Evolutionary conservation across 2,113 vertebrate genomes (phyloP).

Genomic region (Athene noctua): DNA sequence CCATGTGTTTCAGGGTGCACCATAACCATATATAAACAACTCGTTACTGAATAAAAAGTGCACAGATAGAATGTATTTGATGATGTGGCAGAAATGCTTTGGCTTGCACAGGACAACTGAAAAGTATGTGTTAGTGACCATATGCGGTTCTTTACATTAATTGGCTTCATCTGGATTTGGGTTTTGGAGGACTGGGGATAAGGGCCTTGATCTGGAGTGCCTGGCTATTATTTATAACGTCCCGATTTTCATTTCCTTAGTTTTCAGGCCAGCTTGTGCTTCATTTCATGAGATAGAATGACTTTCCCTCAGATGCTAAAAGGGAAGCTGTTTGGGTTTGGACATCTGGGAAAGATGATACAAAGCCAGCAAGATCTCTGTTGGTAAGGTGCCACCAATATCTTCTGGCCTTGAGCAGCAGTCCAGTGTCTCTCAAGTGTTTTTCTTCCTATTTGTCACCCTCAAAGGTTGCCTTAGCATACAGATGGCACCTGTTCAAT

Average conservation of each 20-base stretch:
- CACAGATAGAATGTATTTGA: background rate
- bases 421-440: background rate
- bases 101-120: background rate
- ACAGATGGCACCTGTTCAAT: background rate
- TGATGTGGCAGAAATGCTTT: background rate
- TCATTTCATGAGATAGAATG: fast-evolving
- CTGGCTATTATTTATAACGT: background rate
- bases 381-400: background rate
- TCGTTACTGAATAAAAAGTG: background rate
- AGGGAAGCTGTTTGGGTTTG: background rate
- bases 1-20: background rate
- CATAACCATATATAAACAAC: background rate
- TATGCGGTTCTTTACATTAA: background rate
- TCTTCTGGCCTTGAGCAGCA: background rate
- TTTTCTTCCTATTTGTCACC: background rate
- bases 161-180: background rate
- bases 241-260: background rate
- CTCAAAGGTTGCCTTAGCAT: background rate
- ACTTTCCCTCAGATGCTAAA: background rate
- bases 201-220: background rate
- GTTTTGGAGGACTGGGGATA: background rate
- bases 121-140: background rate
- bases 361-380: background rate
- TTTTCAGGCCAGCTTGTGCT: background rate
- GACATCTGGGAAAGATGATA: background rate